Evolutionary conservation across 1,140 invertebrate species (phyloP), one percentile per base, ranked within the genome.

Genomic region (Ridgeia piscesae): DNA sequence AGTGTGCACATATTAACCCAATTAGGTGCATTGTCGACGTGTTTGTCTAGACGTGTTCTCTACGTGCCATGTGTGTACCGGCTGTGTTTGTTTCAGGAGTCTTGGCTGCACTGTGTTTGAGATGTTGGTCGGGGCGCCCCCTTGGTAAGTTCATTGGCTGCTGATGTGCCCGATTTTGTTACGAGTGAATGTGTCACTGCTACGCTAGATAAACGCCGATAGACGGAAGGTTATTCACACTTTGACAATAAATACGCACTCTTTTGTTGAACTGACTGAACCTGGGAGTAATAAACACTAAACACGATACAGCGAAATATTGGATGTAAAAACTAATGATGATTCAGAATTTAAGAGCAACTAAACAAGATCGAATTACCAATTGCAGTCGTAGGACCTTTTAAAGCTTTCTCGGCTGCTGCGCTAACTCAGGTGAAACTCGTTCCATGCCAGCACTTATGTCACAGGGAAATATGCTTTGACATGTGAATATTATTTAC

Each of bases 101-200:
- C 94, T 96, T 89, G 95, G 95, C 0, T 96, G 95, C 93, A 95
- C 95, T 58, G 95, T 96, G 50, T 96, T 95, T 95, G 95, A 96
- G 93, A 95, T 96, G 95, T 95, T 95, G 31, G 95, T 95, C 21
- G 94, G 94, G 34, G 95, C 95, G 93, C 95, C 95, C 89, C 95
- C 95, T 89, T 96, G 95, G 95, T 95, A 92, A 93, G 93, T 94
- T 17, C 4, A 89, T 17, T 21, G 58, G 58, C 17, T 77, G 48
- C 48, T 11, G 8, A 21, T 50, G 48, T 50, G 21, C 48, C 48
- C 58, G 27, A 31, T 77, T 77, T 27, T 31, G 4, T 77, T 77
- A 77, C 27, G 17, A 77, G 58, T 21, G 17, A 77, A 17, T 77
- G 58, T 77, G 27, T 77, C 27, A 21, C 58, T 77, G 27, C 58